A percentile compares a stretch with the other conserved stretches of the same genome.
Conservation (phyloP, 2,888 invertebrate genomes). For the Spodoptera littoralis region DNA sequence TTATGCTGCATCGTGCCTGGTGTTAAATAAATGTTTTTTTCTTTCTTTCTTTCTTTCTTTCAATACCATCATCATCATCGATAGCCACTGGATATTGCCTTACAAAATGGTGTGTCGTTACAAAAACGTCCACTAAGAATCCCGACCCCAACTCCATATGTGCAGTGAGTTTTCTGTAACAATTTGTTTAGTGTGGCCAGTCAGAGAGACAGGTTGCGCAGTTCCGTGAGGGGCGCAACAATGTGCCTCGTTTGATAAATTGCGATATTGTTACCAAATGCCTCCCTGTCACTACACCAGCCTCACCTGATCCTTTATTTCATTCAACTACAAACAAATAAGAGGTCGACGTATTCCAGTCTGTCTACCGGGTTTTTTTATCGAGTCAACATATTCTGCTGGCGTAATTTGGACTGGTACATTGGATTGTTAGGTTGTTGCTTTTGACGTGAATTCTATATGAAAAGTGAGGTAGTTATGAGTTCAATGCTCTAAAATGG, state of each 20-base stretch:
- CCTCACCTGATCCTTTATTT: slow-evolving; percentile 48
- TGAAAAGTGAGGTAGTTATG: slow-evolving; percentile 16
- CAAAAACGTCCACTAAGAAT: too few relatives aligned
- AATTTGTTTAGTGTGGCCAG: neutral
- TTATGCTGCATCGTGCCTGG: too few relatives aligned
- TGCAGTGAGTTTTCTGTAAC: slow-evolving; percentile 20
- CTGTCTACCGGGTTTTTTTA: slow-evolving; percentile 57
- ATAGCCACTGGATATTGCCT: too few relatives aligned
- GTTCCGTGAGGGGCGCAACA: slow-evolving; percentile 76
- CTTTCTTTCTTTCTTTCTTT: too few relatives aligned
- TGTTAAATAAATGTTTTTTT: too few relatives aligned
- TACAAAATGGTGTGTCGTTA: too few relatives aligned
- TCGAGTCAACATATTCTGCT: slow-evolving; percentile 64
- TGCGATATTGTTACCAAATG: slow-evolving; percentile 83
- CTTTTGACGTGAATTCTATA: slow-evolving; percentile 52
- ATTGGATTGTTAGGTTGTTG: slow-evolving; percentile 65
- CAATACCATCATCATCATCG: too few relatives aligned
- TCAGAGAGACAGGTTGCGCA: slow-evolving; percentile 56
- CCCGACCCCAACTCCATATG: neutral
- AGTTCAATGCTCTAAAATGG: slow-evolving; percentile 6
- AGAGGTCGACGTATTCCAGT: slow-evolving; percentile 50
- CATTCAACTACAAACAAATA: slow-evolving; percentile 6
- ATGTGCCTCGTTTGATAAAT: slow-evolving; percentile 87
- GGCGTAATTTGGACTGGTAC: slow-evolving; percentile 67
- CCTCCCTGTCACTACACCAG: slow-evolving; percentile 68